Percentiles rank a stretch among this genome's conserved stretches.
phyloP scores from a whole-genome alignment of 1,140 invertebrate species.

The Drosophila teissieri region DNA sequence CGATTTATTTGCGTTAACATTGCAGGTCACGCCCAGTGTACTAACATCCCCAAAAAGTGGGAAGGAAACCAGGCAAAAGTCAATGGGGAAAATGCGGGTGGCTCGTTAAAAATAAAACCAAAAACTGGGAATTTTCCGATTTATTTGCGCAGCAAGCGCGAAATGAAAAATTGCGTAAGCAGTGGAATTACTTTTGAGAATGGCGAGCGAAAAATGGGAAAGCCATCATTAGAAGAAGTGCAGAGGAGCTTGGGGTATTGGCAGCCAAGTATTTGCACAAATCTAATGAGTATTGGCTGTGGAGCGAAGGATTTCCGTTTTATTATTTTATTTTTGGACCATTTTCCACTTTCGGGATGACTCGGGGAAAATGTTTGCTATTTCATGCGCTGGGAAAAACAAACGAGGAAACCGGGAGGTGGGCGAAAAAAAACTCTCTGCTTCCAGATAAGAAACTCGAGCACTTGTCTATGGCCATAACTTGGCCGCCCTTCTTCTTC shows the following conservation, averaged over 20 bases:
- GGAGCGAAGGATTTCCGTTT: slow-evolving; percentile 24
- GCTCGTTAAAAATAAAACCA: slow-evolving; percentile 58
- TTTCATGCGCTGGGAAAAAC: slow-evolving; percentile 39
- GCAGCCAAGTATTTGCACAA: slow-evolving; percentile 59
- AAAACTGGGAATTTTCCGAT: slow-evolving; percentile 71
- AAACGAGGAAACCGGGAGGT: slow-evolving; percentile 6
- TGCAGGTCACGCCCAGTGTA: slow-evolving; percentile 37
- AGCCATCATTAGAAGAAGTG: slow-evolving; percentile 50
- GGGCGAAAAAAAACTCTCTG: slow-evolving; percentile 1
- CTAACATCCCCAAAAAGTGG: not conserved
- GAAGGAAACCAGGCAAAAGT: slow-evolving; percentile 63
- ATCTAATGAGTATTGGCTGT: slow-evolving; percentile 64
- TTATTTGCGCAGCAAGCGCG: slow-evolving; percentile 71
- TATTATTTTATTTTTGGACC: slow-evolving; percentile 21
- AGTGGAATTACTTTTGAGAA: slow-evolving; percentile 65
- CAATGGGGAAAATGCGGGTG: slow-evolving; percentile 55
- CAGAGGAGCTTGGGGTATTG: not conserved
- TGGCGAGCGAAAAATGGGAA: not conserved
- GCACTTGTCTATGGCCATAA: slow-evolving; percentile 40
- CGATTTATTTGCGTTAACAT: slow-evolving; percentile 75
- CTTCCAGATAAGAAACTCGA: slow-evolving; percentile 38
- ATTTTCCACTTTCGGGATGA: slow-evolving; percentile 29
- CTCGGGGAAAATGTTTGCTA: slow-evolving; percentile 46
- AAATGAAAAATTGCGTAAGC: slow-evolving; percentile 79
- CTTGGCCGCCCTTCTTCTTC: slow-evolving; percentile 8